These are phyloP conservation scores for Nasonia oneida DNA, from an alignment of 2,888 invertebrate species.

Conservation along the genomic window DNA sequence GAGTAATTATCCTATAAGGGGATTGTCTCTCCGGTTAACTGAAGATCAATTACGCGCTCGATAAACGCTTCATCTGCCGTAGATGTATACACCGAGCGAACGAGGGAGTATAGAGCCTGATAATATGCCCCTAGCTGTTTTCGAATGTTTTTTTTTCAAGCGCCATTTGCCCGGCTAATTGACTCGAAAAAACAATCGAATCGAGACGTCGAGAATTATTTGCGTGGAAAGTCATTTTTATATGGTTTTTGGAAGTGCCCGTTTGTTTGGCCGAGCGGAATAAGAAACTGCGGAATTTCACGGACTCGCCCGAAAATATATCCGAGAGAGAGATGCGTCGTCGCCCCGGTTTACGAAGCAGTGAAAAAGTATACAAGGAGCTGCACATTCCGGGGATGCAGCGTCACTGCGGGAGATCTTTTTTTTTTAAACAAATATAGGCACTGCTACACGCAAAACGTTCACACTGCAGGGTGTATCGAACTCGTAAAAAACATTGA, in stretches of 20 bases:
- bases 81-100: not conserved
- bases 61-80: constrained; percentile 37
- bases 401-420: not conserved
- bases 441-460: not conserved
- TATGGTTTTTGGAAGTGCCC: not conserved
- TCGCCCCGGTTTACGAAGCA: constrained; percentile 16
- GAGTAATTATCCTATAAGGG: constrained; percentile 56
- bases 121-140: too few relatives aligned
- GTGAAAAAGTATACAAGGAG: constrained; percentile 23
- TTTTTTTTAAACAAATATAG: not conserved
- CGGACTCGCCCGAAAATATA: constrained; percentile 8
- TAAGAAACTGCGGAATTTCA: not conserved
- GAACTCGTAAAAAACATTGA: constrained; percentile 26
- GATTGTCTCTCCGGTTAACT: constrained; percentile 36
- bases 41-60: constrained; percentile 52
- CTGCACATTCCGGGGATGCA: not conserved
- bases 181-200: too few relatives aligned
- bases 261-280: not conserved
- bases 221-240: constrained; percentile 18
- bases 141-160: not conserved
- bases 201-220: not conserved
- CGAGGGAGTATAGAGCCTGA: too few relatives aligned
- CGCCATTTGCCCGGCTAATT: not conserved
- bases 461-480: not conserved
- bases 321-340: not conserved